phyloP scores from a whole-genome alignment of 1,140 invertebrate species.

The Monomorium pharaonis region DNA sequence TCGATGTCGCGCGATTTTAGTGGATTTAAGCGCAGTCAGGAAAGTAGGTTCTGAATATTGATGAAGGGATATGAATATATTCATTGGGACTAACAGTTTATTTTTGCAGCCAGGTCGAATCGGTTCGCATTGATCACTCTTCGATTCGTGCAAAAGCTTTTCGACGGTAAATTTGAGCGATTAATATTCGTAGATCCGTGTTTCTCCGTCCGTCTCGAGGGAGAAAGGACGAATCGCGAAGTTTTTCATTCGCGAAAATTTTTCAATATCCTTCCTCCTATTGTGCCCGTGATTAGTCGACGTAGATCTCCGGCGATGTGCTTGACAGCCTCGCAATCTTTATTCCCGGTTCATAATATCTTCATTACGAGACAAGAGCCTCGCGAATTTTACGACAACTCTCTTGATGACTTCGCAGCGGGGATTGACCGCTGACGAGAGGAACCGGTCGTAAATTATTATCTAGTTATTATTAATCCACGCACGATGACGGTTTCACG shows the following conservation, averaged over 20 bases:
- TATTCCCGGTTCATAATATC: constrained; percentile 20
- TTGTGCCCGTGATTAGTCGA: not conserved
- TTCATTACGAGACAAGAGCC: constrained; percentile 54
- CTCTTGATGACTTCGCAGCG: not conserved
- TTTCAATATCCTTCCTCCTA: not conserved
- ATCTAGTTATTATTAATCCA: constrained; percentile 69
- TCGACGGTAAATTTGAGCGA: constrained; percentile 21
- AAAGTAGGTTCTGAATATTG: constrained; percentile 75
- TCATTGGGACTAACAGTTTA: constrained; percentile 73
- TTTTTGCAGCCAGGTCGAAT: constrained; percentile 67
- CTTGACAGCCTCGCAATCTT: constrained; percentile 12
- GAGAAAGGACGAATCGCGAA: not conserved
- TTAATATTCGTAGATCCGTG: constrained; percentile 42
- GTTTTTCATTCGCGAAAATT: not conserved
- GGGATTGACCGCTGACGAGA: constrained; percentile 9
- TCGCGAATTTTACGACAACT: constrained; percentile 41
- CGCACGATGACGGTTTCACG: constrained; percentile 48
- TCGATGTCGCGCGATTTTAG: constrained; percentile 64
- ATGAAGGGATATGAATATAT: constrained; percentile 74
- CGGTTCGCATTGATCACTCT: constrained; percentile 67
- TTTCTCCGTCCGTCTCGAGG: not conserved
- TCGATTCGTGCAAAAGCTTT: constrained; percentile 1
- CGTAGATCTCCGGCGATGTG: not conserved
- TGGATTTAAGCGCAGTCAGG: constrained; percentile 65
- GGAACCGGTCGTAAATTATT: constrained; percentile 47